Evolutionary conservation across 2,888 invertebrate species (phyloP), one percentile per base, ranked within the genome.

Genomic region (Gerris lacustris): DNA sequence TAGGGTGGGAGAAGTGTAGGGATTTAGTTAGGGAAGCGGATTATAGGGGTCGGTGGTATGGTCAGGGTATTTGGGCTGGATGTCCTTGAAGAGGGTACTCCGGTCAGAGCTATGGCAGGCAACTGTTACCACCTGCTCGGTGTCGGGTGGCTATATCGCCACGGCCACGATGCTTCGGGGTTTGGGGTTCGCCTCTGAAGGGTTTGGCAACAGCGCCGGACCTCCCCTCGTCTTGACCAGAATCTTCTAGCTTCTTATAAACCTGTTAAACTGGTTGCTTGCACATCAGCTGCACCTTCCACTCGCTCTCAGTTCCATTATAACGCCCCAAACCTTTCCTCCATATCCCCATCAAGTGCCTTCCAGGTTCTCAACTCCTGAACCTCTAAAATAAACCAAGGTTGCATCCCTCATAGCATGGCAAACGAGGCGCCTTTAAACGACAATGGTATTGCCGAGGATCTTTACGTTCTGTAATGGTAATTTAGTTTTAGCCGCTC

Each of bases 201-300:
- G 55, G 55, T 55, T 55, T 55, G 55, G 55, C 55, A 55, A 55
- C 55, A 55, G 2, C 55, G 55, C 55, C 55, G 55, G 55, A 55
- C 55, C 55, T 15, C 9, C 55, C 55, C 55, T 55, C 55, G 15
- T 55, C 55, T 55, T n/a, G n/a, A n/a, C n/a, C n/a, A n/a, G n/a
- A n/a, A n/a, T 55, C 55, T 55, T n/a, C n/a, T 55, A 55, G 2
- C 55, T 55, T 55, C 55, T 55, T 55, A 31, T 31, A 55, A 55
- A 55, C 55, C 55, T 55, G 55, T 55, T 55, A 55, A 5, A 55
- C 55, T 55, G 2, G 55, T 55, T 55, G 4, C 55, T 5, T 55
- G 55, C 55, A 55, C 55, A 55, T 55, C 55, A 55, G 55, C 55
- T 55, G 55, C 55, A 55, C 55, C 55, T 9, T 5, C 55, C 55